Base-by-base conservation (phyloP, 2,113 vertebrate species). In the Hipposideros armiger region DNA sequence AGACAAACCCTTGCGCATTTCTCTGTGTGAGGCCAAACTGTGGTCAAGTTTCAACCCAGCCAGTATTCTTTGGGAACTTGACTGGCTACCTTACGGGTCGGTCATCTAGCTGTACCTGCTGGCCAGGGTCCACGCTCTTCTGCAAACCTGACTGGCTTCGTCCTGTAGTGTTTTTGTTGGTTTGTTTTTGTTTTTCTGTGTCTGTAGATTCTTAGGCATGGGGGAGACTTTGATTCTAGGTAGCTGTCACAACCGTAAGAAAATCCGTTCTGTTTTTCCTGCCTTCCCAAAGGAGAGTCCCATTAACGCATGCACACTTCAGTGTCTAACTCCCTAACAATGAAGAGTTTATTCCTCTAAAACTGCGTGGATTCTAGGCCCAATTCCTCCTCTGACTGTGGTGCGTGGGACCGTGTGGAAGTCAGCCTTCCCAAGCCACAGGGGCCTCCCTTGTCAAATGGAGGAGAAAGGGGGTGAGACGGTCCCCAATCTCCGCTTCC, bases 271-370 rank as follows among this genome's bases (percentile, higher is more conserved):
- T n/a, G 2, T 66, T 66, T 96, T 58, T 45, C 73, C 66, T 4
- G 17, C 56, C 11, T 52, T 76, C 11, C 47, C 32, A 30, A 67
- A 88, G 60, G 54, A 66, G 87, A 16, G 32, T 32, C 54, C 28
- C 7, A 10, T 36, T 11, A 4, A 20, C 10, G 40, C 14, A 13
- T 0, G 1, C 0, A 22, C 1, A 15, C 7, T 42, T 58, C 50
- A 28, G 7, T 11, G 22, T 40, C 30, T 28, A 62, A 67, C 81
- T 84, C 56, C 24, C 56, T 69, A 14, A 64, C 14, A 17, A 47
- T 2, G 32, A 24, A 45, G 36, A 47, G 20, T 15, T 76, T 40
- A 17, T 47, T 52, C 69, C 28, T 66, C 15, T 11, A 52, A 26
- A 47, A 24, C 32, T 47, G 10, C 15, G 42, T 36, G 14, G 16